Conservation (phyloP, 2,888 invertebrate species). For the Drosophila flavopinicola region DNA sequence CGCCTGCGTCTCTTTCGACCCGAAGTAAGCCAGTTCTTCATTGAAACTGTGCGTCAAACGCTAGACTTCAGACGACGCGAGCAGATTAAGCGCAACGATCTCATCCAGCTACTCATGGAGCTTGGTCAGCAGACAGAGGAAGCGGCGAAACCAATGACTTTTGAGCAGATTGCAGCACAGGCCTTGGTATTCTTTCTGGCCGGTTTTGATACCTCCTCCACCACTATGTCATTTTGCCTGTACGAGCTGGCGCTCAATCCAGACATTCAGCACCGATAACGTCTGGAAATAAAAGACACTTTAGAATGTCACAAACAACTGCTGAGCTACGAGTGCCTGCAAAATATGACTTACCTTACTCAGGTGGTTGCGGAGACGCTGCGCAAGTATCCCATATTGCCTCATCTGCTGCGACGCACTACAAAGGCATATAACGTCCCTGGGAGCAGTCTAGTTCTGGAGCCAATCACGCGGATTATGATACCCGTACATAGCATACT, state of each 20-base stretch:
- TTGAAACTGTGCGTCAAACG: conserved; percentile 83
- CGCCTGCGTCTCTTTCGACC: conserved; percentile 51
- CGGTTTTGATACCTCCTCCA: conserved; percentile 86
- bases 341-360: conserved; percentile 85
- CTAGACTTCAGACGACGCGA: conserved; percentile 80
- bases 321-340: conserved; percentile 84
- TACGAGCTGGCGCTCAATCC: conserved; percentile 85
- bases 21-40: conserved; percentile 70
- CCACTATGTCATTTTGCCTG: conserved; percentile 85
- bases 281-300: conserved; percentile 83
- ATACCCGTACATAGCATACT: conserved; percentile 85
- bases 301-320: conserved; percentile 79
- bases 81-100: conserved; percentile 83
- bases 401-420: conserved; percentile 84
- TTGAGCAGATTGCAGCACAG: conserved; percentile 85
- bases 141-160: conserved; percentile 48
- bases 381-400: conserved; percentile 86
- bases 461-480: conserved; percentile 71
- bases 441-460: conserved; percentile 84
- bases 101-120: conserved; percentile 81
- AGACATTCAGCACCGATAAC: conserved; percentile 84
- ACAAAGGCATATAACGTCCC: conserved; percentile 85
- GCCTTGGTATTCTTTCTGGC: conserved; percentile 86
- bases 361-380: conserved; percentile 85
- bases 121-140: conserved; percentile 12